Base-by-base conservation (phyloP, 2,113 vertebrate genomes). In the Triplophysa siluroides region DNA sequence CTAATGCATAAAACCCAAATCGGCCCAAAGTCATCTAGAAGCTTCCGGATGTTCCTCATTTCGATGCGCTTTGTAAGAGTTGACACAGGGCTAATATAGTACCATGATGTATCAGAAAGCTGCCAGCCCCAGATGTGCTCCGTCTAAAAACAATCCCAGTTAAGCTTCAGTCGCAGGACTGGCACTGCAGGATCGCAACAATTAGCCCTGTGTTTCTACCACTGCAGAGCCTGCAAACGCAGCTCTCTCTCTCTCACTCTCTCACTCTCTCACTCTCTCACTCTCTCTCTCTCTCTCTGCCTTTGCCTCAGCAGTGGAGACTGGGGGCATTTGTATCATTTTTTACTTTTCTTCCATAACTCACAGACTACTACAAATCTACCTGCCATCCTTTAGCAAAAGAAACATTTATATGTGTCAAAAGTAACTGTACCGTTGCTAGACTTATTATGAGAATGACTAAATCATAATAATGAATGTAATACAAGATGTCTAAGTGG, bases 41-140 rank as follows among this genome's bases (percentile, higher is more conserved):
- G 82, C 81, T 84, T 78, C 67, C 83, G 80, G 68, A 78, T 91
- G 89, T 91, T 91, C 83, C 13, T 84, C 76, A 83, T 80, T 88
- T 76, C 78, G 79, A 81, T 79, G 78, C 83, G 62, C 47, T 61
- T 11, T 33, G 62, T 63, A 38, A 16, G 52, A 19, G n/a, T 58
- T 24, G 76, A 61, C 72, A 23, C 47, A 67, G 66, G 21, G 12
- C 61, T 14, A 69, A 80, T 88, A 78, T 86, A 29, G 52, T 56
- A 26, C 29, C 21, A 54, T 61, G 77, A 38, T 61, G 71, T 23
- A 16, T 47, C 8, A 54, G 38, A 68, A 18, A 4, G 52, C 38
- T 67, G 58, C 54, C 58, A 67, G 64, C 26, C 65, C 77, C 65
- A 81, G 81, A 85, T 75, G 75, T 76, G 84, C 83, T 88, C 80